Evolutionary conservation across 2,888 invertebrate genomes (phyloP).

Genomic region (Sthenelais limicola): DNA sequence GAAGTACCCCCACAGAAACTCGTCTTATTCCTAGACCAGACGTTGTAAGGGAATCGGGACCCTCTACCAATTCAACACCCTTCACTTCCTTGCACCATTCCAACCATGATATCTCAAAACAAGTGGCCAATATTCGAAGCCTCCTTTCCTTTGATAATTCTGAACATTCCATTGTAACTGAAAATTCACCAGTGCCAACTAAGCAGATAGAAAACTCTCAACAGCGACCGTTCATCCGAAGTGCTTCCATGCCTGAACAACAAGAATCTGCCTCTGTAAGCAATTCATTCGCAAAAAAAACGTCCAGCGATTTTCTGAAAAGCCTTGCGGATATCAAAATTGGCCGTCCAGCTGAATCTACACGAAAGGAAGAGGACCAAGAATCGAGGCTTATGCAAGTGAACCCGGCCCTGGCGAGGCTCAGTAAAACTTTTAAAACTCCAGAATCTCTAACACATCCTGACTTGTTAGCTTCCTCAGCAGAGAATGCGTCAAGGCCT

Average conservation of each 20-base stretch:
- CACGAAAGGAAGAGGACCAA: neutral
- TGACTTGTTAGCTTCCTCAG: too few species aligned
- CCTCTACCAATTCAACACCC: too few species aligned
- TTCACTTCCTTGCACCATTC: slow-evolving; percentile 4
- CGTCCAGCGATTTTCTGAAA: slow-evolving; percentile 6
- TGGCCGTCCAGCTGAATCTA: neutral
- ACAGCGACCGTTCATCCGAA: too few species aligned
- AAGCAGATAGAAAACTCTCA: too few species aligned
- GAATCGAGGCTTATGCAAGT: slow-evolving; percentile 4
- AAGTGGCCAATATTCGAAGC: neutral
- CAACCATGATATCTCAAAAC: slow-evolving; percentile 19
- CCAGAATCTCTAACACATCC: neutral
- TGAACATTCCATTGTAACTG: neutral
- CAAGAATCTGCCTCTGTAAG: too few species aligned
- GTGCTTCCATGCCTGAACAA: too few species aligned
- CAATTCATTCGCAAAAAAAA: too few species aligned
- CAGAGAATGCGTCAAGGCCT: neutral
- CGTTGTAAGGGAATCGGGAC: too few species aligned
- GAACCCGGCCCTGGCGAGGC: slow-evolving; percentile 17
- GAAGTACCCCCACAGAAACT: too few species aligned
- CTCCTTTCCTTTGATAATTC: neutral
- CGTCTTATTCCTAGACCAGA: too few species aligned
- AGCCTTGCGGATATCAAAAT: slow-evolving; percentile 21
- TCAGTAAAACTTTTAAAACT: slow-evolving; percentile 13
- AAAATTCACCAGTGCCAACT: too few species aligned